These are phyloP conservation scores for Syrrhaptes paradoxus DNA, from an alignment of 2,113 vertebrate species.

Conservation along the genomic window DNA sequence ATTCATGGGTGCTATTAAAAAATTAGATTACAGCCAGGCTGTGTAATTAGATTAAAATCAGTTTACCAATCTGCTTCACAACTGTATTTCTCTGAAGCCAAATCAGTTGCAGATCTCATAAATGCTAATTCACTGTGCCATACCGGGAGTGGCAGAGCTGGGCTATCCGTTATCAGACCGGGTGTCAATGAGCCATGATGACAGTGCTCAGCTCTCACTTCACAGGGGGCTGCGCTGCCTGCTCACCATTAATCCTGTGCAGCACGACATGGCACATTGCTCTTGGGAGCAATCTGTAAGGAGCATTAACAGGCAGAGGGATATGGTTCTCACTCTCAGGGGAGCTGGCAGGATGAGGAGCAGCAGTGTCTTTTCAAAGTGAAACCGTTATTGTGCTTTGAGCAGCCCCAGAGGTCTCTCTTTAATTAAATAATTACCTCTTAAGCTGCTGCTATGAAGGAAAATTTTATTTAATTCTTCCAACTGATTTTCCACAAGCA, in stretches of 20 bases:
- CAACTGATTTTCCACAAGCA: not conserved
- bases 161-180: not conserved
- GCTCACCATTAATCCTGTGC: not conserved
- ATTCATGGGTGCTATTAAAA: not conserved
- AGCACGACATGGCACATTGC: not conserved
- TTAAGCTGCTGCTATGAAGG: not conserved
- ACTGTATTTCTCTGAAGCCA: not conserved
- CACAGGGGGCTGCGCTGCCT: not conserved
- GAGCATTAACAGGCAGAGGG: not conserved
- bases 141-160: not conserved
- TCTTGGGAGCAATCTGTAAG: not conserved
- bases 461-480: not conserved
- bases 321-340: not conserved
- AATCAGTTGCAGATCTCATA: not conserved
- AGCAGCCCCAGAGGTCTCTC: not conserved
- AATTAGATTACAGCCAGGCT: not conserved
- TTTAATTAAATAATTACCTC: conserved; percentile 36
- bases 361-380: not conserved
- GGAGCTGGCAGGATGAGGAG: not conserved
- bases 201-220: not conserved
- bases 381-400: not conserved
- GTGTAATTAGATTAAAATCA: not conserved
- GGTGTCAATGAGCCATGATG: not conserved
- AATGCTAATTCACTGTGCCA: not conserved
- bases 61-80: not conserved